phyloP scores from a whole-genome alignment of 2,888 invertebrate genomes.

The Galeruca laticollis region DNA sequence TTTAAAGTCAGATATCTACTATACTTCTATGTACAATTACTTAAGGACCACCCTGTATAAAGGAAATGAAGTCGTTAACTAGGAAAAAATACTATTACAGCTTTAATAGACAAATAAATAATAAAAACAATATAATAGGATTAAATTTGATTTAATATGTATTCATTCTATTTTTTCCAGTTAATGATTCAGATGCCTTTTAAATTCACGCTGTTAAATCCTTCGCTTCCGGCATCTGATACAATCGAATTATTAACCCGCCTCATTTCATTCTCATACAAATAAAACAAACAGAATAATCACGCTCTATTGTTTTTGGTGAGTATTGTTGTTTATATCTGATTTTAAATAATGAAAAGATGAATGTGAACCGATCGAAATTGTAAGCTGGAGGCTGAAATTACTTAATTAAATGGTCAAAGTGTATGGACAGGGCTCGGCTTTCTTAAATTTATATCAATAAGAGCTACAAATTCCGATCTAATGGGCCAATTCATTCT shows the following conservation, averaged over 20 bases:
- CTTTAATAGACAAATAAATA: no score
- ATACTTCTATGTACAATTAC: no score
- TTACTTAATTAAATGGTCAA: not conserved
- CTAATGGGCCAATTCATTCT: no score
- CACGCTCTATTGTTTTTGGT: conserved; percentile 8
- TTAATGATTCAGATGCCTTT: not conserved
- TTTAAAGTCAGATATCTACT: no score
- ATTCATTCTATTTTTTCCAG: not conserved
- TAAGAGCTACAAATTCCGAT: no score
- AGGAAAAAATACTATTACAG: not conserved
- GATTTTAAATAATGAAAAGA: conserved; percentile 8
- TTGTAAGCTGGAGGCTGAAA: not conserved
- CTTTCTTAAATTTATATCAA: no score
- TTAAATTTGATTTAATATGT: not conserved
- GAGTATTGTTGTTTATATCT: conserved; percentile 11
- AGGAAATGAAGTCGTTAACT: not conserved
- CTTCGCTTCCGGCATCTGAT: conserved; percentile 9
- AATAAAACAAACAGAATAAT: conserved; percentile 10
- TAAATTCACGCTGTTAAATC: not conserved
- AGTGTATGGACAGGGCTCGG: not conserved
- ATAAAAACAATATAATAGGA: not conserved
- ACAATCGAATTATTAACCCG: not conserved
- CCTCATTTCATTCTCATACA: conserved; percentile 5
- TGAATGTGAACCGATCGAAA: not conserved
- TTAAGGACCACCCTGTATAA: not conserved